Evolutionary conservation across 2,113 vertebrate species (phyloP), one percentile per base, ranked within the genome.

Genomic region (Lipophrys pholis): DNA sequence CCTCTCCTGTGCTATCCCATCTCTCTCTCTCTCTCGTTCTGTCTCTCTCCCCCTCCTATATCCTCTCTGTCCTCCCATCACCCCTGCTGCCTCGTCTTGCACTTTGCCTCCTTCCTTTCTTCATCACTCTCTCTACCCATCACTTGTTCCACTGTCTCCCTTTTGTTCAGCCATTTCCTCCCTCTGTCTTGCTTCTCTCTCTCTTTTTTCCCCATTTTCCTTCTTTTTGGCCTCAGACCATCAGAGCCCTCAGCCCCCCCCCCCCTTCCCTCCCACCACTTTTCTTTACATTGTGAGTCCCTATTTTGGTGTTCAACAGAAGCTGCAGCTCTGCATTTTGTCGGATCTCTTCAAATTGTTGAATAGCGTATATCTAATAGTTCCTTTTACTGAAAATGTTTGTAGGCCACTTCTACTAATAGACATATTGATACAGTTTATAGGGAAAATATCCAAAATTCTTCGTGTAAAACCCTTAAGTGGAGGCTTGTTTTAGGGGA

Each of bases 61-160:
- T 70, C 43, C 67, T 52, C 63, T 57, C 74, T 81, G 74, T 81
- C 81, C 73, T 81, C 65, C 67, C 6, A 63, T 84, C 81, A 87
- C 70, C 76, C 45, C 76, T 75, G 67, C 59, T 53, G n/a, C 60
- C 72, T 49, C 43, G 5, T 78, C 56, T 69, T 63, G 67, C 57
- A 63, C 61, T n/a, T 64, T 58, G 36, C 75, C 60, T 66, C 55
- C 67, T 69, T 71, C 57, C 64, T 63, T 30, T 63, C 78, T 78
- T 61, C 69, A 56, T 78, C 70, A 65, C 78, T 70, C 73, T 62
- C 71, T 77, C 70, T 59, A 83, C 82, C 81, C 75, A 78, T 85
- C 87, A 77, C 80, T 82, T 57, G 63, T 55, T 78, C 21, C 21
- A 30, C 65, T 61, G 11, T 78, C 69, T 71, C 57, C 50, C 62